Evolutionary conservation across 1,140 invertebrate species (phyloP).

Genomic region (Drosophila lini): DNA sequence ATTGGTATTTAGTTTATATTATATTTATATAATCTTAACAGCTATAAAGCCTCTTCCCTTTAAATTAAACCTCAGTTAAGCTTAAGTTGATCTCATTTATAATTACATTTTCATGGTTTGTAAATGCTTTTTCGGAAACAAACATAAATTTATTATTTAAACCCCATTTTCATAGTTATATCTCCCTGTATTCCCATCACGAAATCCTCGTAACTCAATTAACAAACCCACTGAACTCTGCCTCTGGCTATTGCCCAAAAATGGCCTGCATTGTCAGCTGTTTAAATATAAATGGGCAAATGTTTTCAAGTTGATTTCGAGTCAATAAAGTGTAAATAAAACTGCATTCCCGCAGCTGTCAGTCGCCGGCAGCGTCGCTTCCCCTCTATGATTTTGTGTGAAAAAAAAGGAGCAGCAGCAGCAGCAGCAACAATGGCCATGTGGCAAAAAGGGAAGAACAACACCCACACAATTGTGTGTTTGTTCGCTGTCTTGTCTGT

Average conservation of each 20-base stretch:
- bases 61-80: no score
- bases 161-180: not conserved
- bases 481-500: constrained; percentile 49
- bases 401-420: constrained; percentile 29
- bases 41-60: not conserved
- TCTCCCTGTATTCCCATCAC: no score
- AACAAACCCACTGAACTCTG: not conserved
- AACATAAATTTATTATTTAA: no score
- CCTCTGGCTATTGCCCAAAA: not conserved
- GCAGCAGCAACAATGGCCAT: constrained; percentile 28
- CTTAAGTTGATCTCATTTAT: not conserved
- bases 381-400: not conserved
- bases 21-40: not conserved
- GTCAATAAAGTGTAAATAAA: constrained; percentile 47
- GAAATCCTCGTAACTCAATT: constrained; percentile 3
- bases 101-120: not conserved
- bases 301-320: constrained; percentile 29
- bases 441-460: constrained; percentile 2
- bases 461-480: constrained; percentile 35
- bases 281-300: constrained; percentile 14
- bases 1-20: not conserved
- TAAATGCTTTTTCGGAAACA: not conserved
- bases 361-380: constrained; percentile 2
- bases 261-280: constrained; percentile 12
- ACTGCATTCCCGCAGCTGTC: constrained; percentile 38